Evolutionary conservation across 2,113 vertebrate genomes (phyloP), one percentile per base, ranked within the genome.

Genomic region (Strigops habroptila): DNA sequence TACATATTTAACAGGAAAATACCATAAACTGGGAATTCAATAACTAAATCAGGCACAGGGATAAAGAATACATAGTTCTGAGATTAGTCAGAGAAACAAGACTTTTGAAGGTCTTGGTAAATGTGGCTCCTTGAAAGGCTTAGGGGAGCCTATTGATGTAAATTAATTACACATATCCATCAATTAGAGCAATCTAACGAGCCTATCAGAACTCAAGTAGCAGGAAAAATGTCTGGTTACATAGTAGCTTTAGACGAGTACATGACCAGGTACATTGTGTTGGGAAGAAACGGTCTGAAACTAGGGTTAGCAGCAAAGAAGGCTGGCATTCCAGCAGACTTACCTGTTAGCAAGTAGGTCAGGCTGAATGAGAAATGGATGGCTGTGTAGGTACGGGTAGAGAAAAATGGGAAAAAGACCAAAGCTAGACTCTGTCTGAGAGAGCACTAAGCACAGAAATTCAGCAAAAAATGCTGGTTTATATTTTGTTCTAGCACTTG

Each of bases 1-100:
- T 44, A 46, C 33, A 18, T 68, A 25, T 83, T 89, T 94, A 95
- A 85, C 49, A 82, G 41, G 22, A 78, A 94, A 92, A 88, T 86
- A n/a, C n/a, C 73, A 86, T 79, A 77, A 94, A 86, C 52, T 83
- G 44, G 15, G 51, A 69, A 89, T 96, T 87, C 68, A 83, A 63
- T 93, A 86, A 78, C 70, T 78, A 87, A 96, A 92, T 78, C 55
- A 76, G 49, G 33, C 57, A 73, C 25, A 71, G 67, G 30, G 60
- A 75, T 82, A 86, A 93, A 82, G 63, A 91, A 82, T 67, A 67
- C 17, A 39, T 51, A 92, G 41, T 63, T 90, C 60, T 74, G 53
- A 86, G 46, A 49, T 88, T 33, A 89, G 64, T 79, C 33, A 91
- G 35, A 86, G 21, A 48, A 51, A 21, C 51, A 80, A 90, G 83